These are phyloP conservation scores for Pammene fasciana DNA, from an alignment of 2,888 invertebrate species.

Conservation along the genomic window DNA sequence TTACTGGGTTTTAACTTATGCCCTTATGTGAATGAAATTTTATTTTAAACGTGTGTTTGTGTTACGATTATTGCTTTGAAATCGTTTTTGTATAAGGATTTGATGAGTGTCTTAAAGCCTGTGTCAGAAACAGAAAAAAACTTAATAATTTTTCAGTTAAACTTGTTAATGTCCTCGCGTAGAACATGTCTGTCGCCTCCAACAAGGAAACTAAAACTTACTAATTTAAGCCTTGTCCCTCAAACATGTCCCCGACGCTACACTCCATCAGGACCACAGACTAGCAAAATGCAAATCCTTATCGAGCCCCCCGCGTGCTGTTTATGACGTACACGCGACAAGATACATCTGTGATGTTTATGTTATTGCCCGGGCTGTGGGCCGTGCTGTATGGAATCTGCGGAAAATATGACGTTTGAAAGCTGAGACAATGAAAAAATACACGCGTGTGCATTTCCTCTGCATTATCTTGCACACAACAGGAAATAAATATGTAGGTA, in stretches of 20 bases:
- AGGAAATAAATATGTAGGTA: too few relatives aligned
- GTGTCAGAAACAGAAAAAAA: not conserved
- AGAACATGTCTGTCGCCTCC: constrained; percentile 12
- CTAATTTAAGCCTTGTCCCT: constrained; percentile 22
- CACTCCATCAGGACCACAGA: constrained; percentile 35
- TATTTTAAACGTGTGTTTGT: not conserved
- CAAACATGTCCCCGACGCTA: constrained; percentile 21
- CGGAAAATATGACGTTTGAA: constrained; percentile 26
- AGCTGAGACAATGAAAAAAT: not conserved
- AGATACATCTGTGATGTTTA: constrained; percentile 65
- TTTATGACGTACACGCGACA: constrained; percentile 56
- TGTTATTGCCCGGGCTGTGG: constrained; percentile 61
- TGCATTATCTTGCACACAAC: too few relatives aligned
- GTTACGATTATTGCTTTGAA: not conserved
- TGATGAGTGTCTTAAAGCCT: too few relatives aligned
- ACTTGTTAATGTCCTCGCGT: constrained; percentile 5
- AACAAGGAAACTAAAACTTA: constrained; percentile 8
- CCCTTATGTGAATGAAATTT: not conserved
- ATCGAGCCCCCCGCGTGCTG: constrained; percentile 57
- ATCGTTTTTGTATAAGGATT: too few relatives aligned
- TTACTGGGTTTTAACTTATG: constrained; percentile 6
- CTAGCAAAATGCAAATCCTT: constrained; percentile 45
- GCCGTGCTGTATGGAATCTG: constrained; percentile 45
- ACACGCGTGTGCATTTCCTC: not conserved
- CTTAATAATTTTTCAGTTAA: not conserved